Percentiles rank a stretch among this genome's conserved stretches.
Conservation (phyloP, 1,140 invertebrate species). For the Sitobion miscanthi region DNA sequence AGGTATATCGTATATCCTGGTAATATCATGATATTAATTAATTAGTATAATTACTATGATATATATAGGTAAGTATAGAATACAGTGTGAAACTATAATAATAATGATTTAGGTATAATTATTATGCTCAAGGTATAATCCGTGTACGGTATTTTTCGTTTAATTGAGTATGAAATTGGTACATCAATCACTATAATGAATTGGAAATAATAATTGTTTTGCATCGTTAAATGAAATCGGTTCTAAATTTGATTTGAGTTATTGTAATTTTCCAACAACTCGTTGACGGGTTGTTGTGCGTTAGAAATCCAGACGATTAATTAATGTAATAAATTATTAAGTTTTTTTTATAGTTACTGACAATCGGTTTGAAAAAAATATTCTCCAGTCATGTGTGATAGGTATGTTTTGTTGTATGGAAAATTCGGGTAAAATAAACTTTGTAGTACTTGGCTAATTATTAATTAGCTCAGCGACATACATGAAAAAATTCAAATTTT, state of each 20-base stretch:
- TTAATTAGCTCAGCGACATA: no score
- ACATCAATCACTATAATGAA: not conserved
- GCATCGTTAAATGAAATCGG: not conserved
- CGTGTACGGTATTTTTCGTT: not conserved
- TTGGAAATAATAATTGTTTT: not conserved
- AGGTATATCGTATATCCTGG: no score
- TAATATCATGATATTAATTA: no score
- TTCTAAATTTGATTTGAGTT: not conserved
- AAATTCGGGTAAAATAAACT: not conserved
- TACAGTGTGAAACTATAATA: not conserved
- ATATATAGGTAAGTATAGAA: not conserved
- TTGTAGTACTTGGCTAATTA: not conserved
- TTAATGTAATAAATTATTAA: not conserved
- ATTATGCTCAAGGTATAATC: no score
- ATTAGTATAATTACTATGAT: no score
- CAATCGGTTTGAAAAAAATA: not conserved
- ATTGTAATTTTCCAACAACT: not conserved
- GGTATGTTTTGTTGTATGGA: not conserved
- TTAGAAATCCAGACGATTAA: not conserved
- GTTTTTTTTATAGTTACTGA: not conserved
- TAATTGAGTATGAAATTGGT: not conserved
- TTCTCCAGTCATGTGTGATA: not conserved
- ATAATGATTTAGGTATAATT: not conserved
- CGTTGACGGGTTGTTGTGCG: not conserved
- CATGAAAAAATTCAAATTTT: no score